A percentile compares a stretch with the other conserved stretches of the same genome.
Conservation (phyloP, 2,113 vertebrate species). For the Tursiops truncatus region DNA sequence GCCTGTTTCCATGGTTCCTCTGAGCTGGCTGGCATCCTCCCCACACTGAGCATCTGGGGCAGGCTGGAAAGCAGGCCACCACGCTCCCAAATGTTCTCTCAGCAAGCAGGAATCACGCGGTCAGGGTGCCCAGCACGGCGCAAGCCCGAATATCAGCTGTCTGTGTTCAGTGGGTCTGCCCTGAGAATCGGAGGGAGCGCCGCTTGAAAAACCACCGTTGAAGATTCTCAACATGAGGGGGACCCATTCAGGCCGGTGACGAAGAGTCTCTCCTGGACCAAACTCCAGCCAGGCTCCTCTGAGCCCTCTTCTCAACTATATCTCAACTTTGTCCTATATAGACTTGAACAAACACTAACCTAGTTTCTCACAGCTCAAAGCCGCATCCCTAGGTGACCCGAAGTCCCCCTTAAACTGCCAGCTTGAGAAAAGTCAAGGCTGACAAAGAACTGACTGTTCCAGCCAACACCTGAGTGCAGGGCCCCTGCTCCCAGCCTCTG, state of each 20-base stretch:
- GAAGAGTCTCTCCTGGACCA: neutral
- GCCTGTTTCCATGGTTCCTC: neutral
- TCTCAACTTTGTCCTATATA: neutral
- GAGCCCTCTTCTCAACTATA: neutral
- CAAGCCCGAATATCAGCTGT: neutral
- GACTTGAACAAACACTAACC: neutral
- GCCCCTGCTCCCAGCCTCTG: neutral
- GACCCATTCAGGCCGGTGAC: no score
- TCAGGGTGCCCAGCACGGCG: neutral
- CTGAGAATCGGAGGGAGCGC: neutral
- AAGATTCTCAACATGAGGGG: neutral
- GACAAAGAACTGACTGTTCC: neutral
- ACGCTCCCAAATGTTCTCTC: fast-evolving
- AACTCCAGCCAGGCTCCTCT: neutral
- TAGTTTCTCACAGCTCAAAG: neutral
- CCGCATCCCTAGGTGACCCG: neutral
- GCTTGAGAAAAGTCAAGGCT: neutral
- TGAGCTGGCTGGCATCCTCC: neutral
- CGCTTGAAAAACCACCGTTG: neutral
- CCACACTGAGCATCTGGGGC: neutral
- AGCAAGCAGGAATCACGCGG: fast-evolving
- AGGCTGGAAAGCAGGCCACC: neutral
- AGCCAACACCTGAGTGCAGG: neutral
- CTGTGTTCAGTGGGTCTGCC: neutral
- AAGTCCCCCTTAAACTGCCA: neutral